Percentiles rank a stretch among this genome's conserved stretches.
Evolutionary conservation across 2,797 vertebrate genomes (phyloP).

Genomic region (Phoebastria nigripes): DNA sequence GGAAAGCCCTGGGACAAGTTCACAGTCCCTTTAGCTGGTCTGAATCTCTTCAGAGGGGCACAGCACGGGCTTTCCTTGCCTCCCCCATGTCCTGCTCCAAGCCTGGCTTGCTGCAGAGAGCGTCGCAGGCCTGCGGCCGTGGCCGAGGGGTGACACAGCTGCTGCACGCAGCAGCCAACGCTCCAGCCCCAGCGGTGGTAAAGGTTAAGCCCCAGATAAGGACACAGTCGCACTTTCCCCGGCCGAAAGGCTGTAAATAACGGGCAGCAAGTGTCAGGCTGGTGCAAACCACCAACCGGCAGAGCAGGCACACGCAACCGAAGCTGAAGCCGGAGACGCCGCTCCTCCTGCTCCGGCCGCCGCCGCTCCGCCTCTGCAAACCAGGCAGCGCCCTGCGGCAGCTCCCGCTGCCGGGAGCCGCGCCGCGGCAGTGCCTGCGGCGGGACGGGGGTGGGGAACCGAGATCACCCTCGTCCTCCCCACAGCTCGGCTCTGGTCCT

Average conservation of each 20-base stretch:
- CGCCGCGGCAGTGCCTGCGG: no score
- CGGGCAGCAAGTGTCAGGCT: not conserved
- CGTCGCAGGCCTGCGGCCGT: not conserved
- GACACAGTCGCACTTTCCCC: not conserved
- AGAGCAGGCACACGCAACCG: not conserved
- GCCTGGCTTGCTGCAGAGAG: not conserved
- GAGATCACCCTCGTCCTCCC: no score
- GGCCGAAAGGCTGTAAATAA: not conserved
- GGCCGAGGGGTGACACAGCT: not conserved
- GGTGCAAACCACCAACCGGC: not conserved
- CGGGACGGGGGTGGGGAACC: not conserved
- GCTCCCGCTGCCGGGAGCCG: not conserved
- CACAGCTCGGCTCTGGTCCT: not conserved
- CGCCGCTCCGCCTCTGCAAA: not conserved
- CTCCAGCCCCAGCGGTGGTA: not conserved
- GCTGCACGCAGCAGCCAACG: not conserved
- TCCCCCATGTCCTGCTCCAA: not conserved
- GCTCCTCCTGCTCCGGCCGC: not conserved
- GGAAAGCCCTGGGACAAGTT: not conserved
- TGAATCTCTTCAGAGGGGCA: not conserved
- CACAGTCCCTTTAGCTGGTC: not conserved
- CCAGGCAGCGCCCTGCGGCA: not conserved
- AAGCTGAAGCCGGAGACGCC: not conserved
- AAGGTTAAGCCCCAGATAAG: not conserved
- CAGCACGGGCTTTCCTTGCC: not conserved